Evolutionary conservation across 2,797 vertebrate genomes (phyloP), one percentile per base, ranked within the genome.

Genomic region (Neosalanx taihuensis): DNA sequence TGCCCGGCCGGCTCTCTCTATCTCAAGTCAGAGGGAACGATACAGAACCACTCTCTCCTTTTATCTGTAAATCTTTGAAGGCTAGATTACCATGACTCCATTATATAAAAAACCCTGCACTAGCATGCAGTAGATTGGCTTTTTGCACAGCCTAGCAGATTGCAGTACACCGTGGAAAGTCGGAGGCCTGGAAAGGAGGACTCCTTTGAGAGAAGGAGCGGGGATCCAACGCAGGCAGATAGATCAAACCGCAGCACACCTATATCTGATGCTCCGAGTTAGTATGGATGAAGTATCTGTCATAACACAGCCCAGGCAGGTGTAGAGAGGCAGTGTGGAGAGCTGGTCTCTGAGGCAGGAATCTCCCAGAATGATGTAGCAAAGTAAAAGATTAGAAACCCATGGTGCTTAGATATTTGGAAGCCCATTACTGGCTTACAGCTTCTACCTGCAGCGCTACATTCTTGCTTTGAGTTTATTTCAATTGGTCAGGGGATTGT

Each of bases 31-130:
- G 46, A 53, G 13, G 4, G 46, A 67, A 46, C 41, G 46, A 67
- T 18, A 51, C 23, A 53, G 65, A 77, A 68, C 70, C 72, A 73
- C 73, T 77, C 72, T 77, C 72, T 77, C 72, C 80, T 82, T 79
- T 82, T 79, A 82, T 82, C 81, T 77, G 73, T 73, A 76, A 76
- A 79, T 82, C 77, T 77, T 72, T 77, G 70, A 75, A 79, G 61
- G 73, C 37, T 9, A 71, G 72, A 79, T 77, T 79, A 77, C 71
- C 72, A 76, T 69, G 59, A 56, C 66, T 72, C 64, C 68, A 63
- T 69, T 56, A 57, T 79, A 68, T 17, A 73, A 81, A 82, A 82
- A 77, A 70, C 30, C 30, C 66, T 73, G 51, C 51, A 56, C 73
- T 74, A 75, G 73, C 70, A 69, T 71, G 69, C 58, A 49, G 75